These are phyloP conservation scores for Sebastes iracundus DNA, from an alignment of 2,797 vertebrate species.

Conservation along the genomic window DNA sequence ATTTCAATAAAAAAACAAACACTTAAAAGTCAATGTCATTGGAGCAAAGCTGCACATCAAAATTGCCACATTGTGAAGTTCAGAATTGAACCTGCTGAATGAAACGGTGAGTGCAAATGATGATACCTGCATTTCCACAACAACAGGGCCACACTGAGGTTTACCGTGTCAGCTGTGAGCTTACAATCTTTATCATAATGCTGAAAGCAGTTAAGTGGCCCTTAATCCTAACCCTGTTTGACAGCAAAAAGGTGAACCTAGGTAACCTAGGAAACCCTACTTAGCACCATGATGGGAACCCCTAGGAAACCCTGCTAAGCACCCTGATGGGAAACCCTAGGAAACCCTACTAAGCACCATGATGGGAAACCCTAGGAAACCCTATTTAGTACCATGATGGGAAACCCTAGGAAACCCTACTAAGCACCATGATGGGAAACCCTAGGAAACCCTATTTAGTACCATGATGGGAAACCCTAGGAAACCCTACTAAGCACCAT, in stretches of 20 bases:
- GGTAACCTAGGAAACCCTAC: too few species aligned
- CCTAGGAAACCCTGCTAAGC: neutral
- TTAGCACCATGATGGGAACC: neutral
- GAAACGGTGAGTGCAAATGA: neutral
- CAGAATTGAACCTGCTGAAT: neutral
- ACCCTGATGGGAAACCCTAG: neutral
- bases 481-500: neutral
- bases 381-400: rapidly evolving
- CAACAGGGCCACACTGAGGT: neutral
- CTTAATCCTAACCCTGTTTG: neutral
- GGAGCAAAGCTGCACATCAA: constrained; percentile 50
- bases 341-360: neutral
- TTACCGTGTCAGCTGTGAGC: neutral
- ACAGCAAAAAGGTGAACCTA: neutral
- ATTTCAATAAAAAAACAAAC: constrained; percentile 29
- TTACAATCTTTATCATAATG: neutral
- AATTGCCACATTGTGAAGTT: neutral
- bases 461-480: neutral
- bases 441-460: neutral
- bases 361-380: neutral
- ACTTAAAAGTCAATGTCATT: constrained; percentile 22
- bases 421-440: neutral
- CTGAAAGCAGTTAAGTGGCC: neutral
- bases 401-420: neutral
- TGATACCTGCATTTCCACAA: neutral